Percentiles rank a stretch among this genome's conserved stretches.
phyloP scores from a whole-genome alignment of 2,888 invertebrate genomes.

The Nemapogon koenigi region DNA sequence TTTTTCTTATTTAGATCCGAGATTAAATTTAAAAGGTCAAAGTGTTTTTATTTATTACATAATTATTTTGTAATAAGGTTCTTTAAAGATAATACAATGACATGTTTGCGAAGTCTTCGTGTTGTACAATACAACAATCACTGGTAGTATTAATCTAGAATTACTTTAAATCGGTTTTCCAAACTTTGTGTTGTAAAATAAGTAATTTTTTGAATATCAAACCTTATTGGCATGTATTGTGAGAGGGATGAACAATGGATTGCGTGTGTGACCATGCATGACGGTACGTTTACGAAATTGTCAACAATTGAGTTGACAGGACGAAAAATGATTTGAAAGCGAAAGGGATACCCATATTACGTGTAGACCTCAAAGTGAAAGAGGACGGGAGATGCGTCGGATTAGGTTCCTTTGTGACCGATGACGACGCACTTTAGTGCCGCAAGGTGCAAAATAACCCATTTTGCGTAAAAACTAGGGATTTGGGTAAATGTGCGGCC shows the following conservation, averaged over 20 bases:
- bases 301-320: background rate
- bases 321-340: background rate
- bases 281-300: no score
- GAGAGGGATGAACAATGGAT: constrained; percentile 21
- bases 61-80: no score
- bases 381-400: constrained; percentile 33
- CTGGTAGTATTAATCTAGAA: no score
- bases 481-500: constrained; percentile 24
- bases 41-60: background rate
- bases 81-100: no score
- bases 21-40: background rate
- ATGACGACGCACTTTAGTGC: constrained; percentile 37
- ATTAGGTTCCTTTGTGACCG: constrained; percentile 43
- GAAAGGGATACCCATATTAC: constrained; percentile 15
- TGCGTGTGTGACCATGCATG: no score
- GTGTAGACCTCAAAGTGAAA: constrained; percentile 12
- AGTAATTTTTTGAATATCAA: no score
- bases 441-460: constrained; percentile 56
- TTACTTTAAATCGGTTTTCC: no score
- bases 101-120: no score
- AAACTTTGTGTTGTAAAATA: no score
- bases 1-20: constrained; percentile 2
- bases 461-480: constrained; percentile 46
- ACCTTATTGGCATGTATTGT: no score
- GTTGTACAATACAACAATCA: no score